Evolutionary conservation across 2,113 vertebrate species (phyloP).

Genomic region (Sterna hirundo): DNA sequence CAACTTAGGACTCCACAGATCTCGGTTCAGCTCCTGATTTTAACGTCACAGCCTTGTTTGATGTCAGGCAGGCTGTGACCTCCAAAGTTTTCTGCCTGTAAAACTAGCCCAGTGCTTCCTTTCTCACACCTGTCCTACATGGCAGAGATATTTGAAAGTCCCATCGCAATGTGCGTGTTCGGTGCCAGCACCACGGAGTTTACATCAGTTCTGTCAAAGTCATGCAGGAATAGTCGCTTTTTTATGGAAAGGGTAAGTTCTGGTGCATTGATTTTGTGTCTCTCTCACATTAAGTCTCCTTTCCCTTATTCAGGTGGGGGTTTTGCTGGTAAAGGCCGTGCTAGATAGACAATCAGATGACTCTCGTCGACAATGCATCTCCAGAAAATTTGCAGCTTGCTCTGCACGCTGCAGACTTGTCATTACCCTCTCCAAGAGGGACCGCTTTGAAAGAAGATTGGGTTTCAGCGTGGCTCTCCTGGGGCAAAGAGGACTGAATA

Average conservation of each 20-base stretch:
- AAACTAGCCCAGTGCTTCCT: not conserved
- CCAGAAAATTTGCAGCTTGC: not conserved
- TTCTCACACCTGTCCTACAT: not conserved
- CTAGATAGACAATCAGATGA: not conserved
- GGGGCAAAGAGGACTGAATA: not conserved
- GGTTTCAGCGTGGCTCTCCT: not conserved
- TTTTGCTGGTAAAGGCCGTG: not conserved
- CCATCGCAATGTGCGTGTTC: rapidly evolving
- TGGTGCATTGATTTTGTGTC: not conserved
- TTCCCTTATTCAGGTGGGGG: not conserved
- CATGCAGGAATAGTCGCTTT: not conserved
- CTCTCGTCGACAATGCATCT: not conserved
- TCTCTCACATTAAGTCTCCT: not conserved
- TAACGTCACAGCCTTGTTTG: rapidly evolving
- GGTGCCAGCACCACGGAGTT: not conserved
- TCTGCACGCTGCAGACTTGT: not conserved
- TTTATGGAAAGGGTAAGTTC: not conserved
- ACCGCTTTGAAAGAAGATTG: not conserved
- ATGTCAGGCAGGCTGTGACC: not conserved
- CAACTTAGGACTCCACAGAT: not conserved
- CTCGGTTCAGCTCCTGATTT: not conserved
- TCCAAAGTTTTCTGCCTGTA: not conserved
- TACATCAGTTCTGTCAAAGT: not conserved
- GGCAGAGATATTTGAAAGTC: not conserved
- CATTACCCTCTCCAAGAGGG: not conserved